Conservation (phyloP, 2,113 vertebrate genomes). For the Hiodon alosoides region DNA sequence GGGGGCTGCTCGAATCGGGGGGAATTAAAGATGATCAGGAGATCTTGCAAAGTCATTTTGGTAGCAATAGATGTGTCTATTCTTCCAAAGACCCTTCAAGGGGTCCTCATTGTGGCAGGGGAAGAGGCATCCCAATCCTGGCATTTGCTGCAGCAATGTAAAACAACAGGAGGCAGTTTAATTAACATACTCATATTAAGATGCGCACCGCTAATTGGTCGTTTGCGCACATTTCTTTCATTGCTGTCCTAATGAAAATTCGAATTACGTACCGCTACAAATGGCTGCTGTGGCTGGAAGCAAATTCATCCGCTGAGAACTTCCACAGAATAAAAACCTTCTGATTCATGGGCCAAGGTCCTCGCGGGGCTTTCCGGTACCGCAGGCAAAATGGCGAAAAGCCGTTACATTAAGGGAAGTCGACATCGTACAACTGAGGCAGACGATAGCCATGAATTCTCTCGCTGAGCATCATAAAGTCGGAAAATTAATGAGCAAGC, state of each 20-base stretch:
- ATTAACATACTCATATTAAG: conserved; percentile 14
- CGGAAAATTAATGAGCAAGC: no score
- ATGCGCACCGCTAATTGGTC: conserved; percentile 10
- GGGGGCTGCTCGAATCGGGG: no score
- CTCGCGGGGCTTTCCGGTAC: background rate
- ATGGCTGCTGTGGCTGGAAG: background rate
- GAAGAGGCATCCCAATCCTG: background rate
- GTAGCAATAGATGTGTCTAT: no score
- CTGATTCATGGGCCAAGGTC: background rate
- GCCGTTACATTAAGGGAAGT: background rate
- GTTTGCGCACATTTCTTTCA: conserved; percentile 3
- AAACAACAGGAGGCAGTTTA: conserved; percentile 9
- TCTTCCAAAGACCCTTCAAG: no score
- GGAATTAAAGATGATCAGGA: no score
- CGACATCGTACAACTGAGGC: background rate
- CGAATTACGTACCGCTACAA: background rate
- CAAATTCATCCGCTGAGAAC: background rate
- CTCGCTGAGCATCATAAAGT: background rate
- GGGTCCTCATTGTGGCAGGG: no score
- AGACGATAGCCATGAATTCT: background rate
- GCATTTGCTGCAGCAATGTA: background rate
- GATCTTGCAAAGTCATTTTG: no score
- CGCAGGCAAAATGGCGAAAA: background rate
- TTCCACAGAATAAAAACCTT: background rate
- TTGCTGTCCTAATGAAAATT: conserved; percentile 3